A percentile compares a stretch with the other conserved stretches of the same genome.
Evolutionary conservation across 2,797 vertebrate genomes (phyloP).

Genomic region (Poeciliopsis turneri): DNA sequence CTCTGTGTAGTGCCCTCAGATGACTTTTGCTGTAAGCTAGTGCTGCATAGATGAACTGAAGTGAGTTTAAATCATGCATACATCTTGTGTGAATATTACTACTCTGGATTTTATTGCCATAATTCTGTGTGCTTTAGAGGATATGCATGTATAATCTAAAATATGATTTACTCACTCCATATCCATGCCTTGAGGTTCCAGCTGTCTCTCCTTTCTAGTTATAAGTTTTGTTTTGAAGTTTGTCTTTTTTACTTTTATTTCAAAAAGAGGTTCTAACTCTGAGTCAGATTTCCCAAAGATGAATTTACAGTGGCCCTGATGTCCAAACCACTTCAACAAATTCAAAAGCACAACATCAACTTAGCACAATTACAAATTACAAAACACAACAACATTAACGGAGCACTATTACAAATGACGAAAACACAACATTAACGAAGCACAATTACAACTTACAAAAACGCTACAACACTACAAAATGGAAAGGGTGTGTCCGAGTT

Average conservation of each 20-base stretch:
- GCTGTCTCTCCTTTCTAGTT: background rate
- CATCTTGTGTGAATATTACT: slow-evolving; percentile 1
- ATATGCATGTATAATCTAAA: slow-evolving; percentile 25
- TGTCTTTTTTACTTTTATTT: slow-evolving; percentile 13
- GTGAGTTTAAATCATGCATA: background rate
- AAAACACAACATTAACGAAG: too few species aligned
- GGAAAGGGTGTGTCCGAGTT: too few species aligned
- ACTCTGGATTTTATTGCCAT: background rate
- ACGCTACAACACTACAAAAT: too few species aligned
- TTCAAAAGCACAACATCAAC: too few species aligned
- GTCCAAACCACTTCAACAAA: too few species aligned
- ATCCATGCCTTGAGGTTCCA: background rate
- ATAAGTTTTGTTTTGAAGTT: slow-evolving; percentile 10
- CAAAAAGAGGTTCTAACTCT: background rate
- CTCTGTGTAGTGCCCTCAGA: background rate
- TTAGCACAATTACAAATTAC: too few species aligned
- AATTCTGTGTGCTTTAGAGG: background rate
- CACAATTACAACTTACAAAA: too few species aligned
- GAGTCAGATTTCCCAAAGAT: background rate
- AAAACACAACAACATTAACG: too few species aligned
- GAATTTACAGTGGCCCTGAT: too few species aligned
- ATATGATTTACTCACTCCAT: slow-evolving; percentile 19
- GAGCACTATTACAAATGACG: too few species aligned
- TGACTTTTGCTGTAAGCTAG: background rate
- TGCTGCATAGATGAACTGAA: background rate